These are phyloP conservation scores for Rhagophthalmus giganteus DNA, from an alignment of 2,888 invertebrate genomes.

Conservation along the genomic window DNA sequence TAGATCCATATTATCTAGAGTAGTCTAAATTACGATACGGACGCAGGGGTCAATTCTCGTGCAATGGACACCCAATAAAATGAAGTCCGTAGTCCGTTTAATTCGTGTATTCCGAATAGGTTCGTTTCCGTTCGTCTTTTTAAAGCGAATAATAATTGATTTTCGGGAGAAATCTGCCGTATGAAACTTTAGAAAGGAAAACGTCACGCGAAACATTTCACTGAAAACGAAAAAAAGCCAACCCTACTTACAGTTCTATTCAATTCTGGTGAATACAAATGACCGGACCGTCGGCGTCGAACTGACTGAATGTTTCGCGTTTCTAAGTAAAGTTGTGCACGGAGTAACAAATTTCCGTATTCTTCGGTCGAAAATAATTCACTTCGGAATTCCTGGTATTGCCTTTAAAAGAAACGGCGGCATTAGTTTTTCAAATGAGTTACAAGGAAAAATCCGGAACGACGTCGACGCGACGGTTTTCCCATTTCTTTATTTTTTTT, in stretches of 20 bases:
- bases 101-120: not conserved
- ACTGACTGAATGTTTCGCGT: slow-evolving; percentile 26
- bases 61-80: too few relatives aligned
- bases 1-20: too few relatives aligned
- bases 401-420: slow-evolving; percentile 1
- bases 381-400: slow-evolving; percentile 13
- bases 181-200: slow-evolving; percentile 14
- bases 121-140: not conserved
- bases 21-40: too few relatives aligned
- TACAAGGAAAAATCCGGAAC: not conserved
- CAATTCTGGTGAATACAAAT: slow-evolving; percentile 28
- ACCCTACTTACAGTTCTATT: slow-evolving; percentile 26
- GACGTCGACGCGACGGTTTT: not conserved
- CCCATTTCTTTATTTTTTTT: too few relatives aligned
- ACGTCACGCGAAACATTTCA: slow-evolving; percentile 23
- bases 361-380: slow-evolving; percentile 10
- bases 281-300: slow-evolving; percentile 25
- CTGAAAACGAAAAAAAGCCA: slow-evolving; percentile 21
- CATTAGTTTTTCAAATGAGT: slow-evolving; percentile 3
- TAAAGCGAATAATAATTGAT: not conserved
- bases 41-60: too few relatives aligned
- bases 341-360: slow-evolving; percentile 10
- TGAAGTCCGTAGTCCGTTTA: too few relatives aligned
- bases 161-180: not conserved
- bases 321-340: slow-evolving; percentile 18